Percentiles rank a stretch among this genome's conserved stretches.
phyloP scores from a whole-genome alignment of 2,797 vertebrate genomes.

The Enteromius trimaculatus region DNA sequence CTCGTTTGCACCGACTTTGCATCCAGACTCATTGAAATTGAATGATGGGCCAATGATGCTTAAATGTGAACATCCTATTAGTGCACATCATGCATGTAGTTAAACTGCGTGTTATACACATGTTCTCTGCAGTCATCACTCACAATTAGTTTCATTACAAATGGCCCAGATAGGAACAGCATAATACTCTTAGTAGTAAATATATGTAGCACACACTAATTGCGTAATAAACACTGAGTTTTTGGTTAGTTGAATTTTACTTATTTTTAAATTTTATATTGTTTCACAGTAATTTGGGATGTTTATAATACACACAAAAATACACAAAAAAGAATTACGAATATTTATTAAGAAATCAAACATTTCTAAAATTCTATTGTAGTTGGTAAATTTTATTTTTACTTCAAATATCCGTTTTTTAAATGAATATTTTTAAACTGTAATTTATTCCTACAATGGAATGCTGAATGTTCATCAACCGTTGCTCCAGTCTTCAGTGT shows the following conservation, averaged over 20 bases:
- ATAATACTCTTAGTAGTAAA: not conserved
- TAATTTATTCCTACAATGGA: not conserved
- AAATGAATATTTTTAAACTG: not conserved
- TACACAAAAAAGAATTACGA: not conserved
- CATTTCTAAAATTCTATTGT: not conserved
- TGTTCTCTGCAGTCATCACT: not conserved
- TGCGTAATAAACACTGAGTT: not conserved
- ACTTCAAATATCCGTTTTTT: not conserved
- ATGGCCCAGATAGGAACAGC: not conserved
- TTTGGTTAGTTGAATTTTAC: not conserved
- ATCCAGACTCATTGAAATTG: not conserved
- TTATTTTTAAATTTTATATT: not conserved
- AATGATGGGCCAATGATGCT: not conserved
- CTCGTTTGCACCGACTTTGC: not conserved
- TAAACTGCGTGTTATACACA: not conserved
- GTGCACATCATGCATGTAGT: not conserved
- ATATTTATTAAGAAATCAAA: not conserved
- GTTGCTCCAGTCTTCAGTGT: not conserved
- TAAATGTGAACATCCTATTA: constrained; percentile 4
- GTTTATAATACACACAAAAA: not conserved
- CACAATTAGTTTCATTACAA: not conserved
- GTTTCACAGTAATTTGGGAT: not conserved
- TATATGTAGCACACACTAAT: not conserved
- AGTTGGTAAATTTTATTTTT: too few species aligned
- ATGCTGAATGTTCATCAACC: not conserved